A percentile compares a stretch with the other conserved stretches of the same genome.
Conservation (phyloP, 2,113 vertebrate genomes). For the Cheirogaleus medius region DNA sequence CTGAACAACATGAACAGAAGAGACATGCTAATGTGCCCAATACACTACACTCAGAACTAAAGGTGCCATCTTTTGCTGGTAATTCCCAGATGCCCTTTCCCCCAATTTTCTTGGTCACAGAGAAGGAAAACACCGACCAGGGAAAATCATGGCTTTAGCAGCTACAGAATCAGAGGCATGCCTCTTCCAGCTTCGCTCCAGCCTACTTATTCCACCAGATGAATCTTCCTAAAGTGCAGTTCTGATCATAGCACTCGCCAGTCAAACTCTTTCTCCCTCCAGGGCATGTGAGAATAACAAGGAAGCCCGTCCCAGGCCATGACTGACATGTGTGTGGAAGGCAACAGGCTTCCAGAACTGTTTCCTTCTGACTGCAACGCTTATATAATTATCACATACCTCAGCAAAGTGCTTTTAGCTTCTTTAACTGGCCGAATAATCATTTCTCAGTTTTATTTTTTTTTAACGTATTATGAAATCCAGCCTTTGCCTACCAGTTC, state of each 20-base stretch:
- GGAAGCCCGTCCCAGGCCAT: not conserved
- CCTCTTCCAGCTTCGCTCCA: not conserved
- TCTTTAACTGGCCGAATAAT: not conserved
- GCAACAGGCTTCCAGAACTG: not conserved
- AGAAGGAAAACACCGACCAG: not conserved
- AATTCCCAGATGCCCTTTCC: not conserved
- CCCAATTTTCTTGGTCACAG: not conserved
- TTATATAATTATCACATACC: not conserved
- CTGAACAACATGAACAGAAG: not conserved
- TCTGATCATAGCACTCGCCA: not conserved
- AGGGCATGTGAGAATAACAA: not conserved
- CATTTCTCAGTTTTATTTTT: slow-evolving; percentile 5
- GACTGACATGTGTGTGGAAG: not conserved
- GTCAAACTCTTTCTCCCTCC: not conserved
- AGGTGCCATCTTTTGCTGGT: not conserved
- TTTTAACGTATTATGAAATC: not conserved
- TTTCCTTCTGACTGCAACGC: not conserved
- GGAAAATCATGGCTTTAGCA: not conserved
- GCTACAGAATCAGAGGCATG: not conserved
- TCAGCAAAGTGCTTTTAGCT: not conserved
- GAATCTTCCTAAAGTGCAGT: not conserved
- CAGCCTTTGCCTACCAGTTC: not conserved
- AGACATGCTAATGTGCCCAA: not conserved
- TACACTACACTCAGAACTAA: not conserved
- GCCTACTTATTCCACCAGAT: not conserved